A percentile compares a stretch with the other conserved stretches of the same genome.
These are phyloP conservation scores for Pristiophorus japonicus DNA, from an alignment of 2,113 vertebrate species.

Conservation along the genomic window DNA sequence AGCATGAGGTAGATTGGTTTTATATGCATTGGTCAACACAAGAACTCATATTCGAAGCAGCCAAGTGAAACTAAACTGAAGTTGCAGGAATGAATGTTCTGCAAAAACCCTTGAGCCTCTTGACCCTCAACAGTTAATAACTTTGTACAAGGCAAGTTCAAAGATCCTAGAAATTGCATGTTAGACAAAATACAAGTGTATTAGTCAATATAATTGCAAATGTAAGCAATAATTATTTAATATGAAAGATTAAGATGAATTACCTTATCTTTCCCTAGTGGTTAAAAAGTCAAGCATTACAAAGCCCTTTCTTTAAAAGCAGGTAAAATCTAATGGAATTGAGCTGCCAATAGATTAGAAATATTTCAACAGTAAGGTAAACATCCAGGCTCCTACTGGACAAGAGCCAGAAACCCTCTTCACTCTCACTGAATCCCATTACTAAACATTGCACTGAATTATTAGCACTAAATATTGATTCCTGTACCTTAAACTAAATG, in stretches of 20 bases:
- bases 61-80: slow-evolving; percentile 18
- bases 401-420: not conserved
- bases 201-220: slow-evolving; percentile 4
- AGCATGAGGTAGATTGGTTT: not conserved
- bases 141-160: not conserved
- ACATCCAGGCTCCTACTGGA: not conserved
- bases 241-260: slow-evolving; percentile 15
- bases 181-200: not conserved
- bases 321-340: not conserved
- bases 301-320: not conserved
- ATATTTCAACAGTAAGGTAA: slow-evolving; percentile 14
- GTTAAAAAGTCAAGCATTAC: slow-evolving; percentile 11
- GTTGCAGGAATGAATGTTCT: not conserved
- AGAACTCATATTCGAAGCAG: slow-evolving; percentile 10
- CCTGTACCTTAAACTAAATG: not conserved
- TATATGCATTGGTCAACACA: not conserved
- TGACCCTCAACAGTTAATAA: not conserved
- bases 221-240: not conserved
- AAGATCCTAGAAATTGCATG: not conserved
- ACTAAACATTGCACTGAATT: not conserved
- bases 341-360: not conserved
- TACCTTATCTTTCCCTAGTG: not conserved
- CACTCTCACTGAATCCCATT: not conserved
- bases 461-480: not conserved
- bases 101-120: not conserved